Evolutionary conservation across 2,113 vertebrate genomes (phyloP).

Genomic region (Alouatta palliata): DNA sequence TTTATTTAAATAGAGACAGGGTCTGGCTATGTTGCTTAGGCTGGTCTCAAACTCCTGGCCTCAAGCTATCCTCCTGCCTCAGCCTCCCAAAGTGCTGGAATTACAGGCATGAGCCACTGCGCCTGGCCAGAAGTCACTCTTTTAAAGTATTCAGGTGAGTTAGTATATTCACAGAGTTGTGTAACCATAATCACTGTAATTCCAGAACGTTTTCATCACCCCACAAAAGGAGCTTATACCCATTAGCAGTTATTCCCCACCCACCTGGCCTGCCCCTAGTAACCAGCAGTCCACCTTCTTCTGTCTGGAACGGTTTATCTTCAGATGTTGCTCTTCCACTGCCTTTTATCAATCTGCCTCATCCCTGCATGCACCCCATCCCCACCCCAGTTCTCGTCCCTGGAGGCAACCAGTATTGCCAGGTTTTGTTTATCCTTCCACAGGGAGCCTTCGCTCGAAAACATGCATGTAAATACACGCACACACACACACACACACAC

Average conservation of each 20-base stretch:
- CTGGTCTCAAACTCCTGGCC: background rate
- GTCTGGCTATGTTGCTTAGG: background rate
- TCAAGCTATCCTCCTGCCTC: background rate
- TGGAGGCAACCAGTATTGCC: no score
- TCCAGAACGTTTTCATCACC: background rate
- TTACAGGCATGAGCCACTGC: background rate
- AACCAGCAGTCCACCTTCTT: fast-evolving
- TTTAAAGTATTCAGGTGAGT: fast-evolving
- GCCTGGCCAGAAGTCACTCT: background rate
- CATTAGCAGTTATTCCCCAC: fast-evolving
- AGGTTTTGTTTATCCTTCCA: background rate
- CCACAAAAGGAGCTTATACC: background rate
- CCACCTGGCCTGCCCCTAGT: background rate
- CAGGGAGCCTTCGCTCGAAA: background rate
- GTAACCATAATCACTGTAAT: fast-evolving
- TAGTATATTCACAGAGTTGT: background rate
- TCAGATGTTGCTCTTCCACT: background rate
- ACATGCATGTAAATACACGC: fast-evolving
- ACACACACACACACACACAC: no score
- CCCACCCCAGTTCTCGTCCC: background rate
- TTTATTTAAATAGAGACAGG: background rate
- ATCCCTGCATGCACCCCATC: fast-evolving
- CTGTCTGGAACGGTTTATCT: background rate
- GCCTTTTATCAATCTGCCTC: background rate
- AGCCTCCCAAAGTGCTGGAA: background rate